Conservation (phyloP, 2,888 invertebrate genomes). For the Conus canariensis region DNA sequence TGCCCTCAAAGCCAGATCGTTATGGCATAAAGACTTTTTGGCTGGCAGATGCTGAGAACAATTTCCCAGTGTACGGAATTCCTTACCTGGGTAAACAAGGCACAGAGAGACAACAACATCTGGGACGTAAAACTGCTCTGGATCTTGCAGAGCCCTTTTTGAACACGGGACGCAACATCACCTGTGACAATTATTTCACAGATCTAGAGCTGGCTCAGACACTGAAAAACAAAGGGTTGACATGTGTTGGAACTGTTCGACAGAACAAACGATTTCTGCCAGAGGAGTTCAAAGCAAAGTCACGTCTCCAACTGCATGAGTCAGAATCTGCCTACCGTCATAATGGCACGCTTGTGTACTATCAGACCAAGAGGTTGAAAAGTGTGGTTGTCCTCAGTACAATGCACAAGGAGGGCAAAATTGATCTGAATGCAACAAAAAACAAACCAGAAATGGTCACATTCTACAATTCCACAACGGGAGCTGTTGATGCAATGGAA, state of each 20-base stretch:
- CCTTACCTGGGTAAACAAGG: conserved; percentile 13
- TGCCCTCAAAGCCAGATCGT: conserved; percentile 14
- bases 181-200: conserved; percentile 40
- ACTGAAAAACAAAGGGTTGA: neutral
- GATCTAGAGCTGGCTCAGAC: neutral
- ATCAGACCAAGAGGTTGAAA: neutral
- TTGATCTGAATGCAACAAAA: neutral
- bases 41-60: conserved; percentile 34
- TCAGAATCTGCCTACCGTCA: neutral
- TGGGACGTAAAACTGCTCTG: neutral
- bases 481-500: conserved; percentile 1
- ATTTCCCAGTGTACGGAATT: conserved; percentile 15
- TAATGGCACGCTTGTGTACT: neutral
- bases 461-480: neutral
- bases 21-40: conserved; percentile 35
- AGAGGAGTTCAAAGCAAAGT: conserved; percentile 4
- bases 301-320: neutral
- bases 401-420: neutral
- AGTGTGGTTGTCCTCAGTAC: neutral
- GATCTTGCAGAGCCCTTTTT: conserved; percentile 19
- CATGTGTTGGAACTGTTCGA: conserved; percentile 32
- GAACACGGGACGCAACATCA: conserved; percentile 15
- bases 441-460: neutral
- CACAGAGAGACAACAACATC: conserved; percentile 23
- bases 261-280: conserved; percentile 23